Conservation (phyloP, 2,888 invertebrate genomes). For the Ormyrus labotus region DNA sequence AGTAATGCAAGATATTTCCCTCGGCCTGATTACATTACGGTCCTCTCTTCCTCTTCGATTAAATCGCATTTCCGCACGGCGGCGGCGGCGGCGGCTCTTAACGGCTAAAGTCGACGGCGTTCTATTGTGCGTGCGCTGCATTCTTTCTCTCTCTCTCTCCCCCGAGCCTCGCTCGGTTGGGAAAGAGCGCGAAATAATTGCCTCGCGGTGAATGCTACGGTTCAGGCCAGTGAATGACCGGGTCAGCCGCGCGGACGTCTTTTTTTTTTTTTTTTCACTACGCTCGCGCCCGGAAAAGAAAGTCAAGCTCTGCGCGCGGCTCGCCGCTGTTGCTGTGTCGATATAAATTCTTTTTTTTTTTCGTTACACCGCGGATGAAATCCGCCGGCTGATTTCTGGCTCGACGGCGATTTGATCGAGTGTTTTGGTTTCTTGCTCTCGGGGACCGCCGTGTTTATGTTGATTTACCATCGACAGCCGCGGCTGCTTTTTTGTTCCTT, state of each 20-base stretch:
- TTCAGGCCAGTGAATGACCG: neutral
- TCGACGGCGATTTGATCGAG: neutral
- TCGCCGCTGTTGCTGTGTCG: no score
- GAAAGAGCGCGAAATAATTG: conserved; percentile 25
- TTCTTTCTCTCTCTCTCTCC: no score
- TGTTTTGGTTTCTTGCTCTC: neutral
- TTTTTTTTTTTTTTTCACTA: neutral
- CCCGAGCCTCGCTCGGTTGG: neutral
- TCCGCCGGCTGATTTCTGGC: neutral
- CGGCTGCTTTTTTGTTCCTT: no score
- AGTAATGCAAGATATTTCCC: conserved; percentile 18
- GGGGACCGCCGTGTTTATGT: neutral
- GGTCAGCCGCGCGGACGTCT: neutral
- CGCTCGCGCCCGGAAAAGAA: neutral
- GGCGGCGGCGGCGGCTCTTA: no score
- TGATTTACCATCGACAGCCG: no score
- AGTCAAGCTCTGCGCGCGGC: neutral
- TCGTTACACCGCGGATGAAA: neutral
- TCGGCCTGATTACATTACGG: conserved; percentile 22
- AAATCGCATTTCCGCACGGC: neutral
- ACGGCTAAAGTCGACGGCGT: no score
- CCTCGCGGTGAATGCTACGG: neutral
- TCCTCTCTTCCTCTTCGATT: neutral
- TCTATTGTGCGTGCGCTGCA: neutral
- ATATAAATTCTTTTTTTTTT: no score